A percentile compares a stretch with the other conserved stretches of the same genome.
These are phyloP conservation scores for Neotoxoptera formosana DNA, from an alignment of 1,140 invertebrate genomes.

Conservation along the genomic window DNA sequence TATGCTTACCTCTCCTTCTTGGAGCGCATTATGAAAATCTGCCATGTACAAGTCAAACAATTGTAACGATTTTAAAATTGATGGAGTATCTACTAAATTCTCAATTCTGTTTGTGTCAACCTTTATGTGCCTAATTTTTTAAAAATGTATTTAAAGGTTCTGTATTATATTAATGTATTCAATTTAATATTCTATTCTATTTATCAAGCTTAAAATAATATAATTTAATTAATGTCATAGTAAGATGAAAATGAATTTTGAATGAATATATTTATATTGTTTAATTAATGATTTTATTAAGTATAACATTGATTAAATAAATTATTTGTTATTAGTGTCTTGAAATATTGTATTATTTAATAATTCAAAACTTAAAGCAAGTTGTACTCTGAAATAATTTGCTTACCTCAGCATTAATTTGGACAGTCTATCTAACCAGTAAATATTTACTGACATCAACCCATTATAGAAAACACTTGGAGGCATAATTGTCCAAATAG, in stretches of 20 bases:
- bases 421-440: constrained; percentile 43
- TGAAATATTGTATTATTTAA: neutral
- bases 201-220: no score
- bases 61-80: neutral
- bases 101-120: neutral
- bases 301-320: neutral
- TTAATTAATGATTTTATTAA: neutral
- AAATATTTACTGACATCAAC: constrained; percentile 45
- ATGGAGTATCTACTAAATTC: neutral
- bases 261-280: neutral
- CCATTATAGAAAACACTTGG: constrained; percentile 52
- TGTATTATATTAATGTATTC: neutral
- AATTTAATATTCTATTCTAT: no score
- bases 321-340: neutral
- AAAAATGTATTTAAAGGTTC: neutral
- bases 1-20: neutral
- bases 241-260: neutral
- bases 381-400: neutral
- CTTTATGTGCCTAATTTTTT: constrained; percentile 33
- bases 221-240: neutral
- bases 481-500: constrained; percentile 46
- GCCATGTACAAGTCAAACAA: constrained; percentile 36
- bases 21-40: constrained; percentile 36
- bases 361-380: neutral
- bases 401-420: constrained; percentile 46